A percentile compares a stretch with the other conserved stretches of the same genome.
Conservation (phyloP, 2,888 invertebrate species). For the Nudaria mundana region DNA sequence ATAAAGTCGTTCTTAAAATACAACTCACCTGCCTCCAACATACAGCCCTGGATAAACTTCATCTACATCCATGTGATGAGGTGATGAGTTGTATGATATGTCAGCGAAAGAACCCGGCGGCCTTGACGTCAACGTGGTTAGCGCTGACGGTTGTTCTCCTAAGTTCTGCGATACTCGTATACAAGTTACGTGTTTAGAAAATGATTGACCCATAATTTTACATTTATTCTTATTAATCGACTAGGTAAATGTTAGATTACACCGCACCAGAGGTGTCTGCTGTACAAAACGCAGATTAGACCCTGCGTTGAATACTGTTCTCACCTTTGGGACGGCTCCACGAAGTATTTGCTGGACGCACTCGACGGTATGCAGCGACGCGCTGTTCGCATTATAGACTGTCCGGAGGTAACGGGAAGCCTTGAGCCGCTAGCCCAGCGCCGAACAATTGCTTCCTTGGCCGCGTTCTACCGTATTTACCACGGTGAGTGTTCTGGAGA, state of each 20-base stretch:
- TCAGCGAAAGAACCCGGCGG: constrained; percentile 58
- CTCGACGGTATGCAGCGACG: too few species aligned
- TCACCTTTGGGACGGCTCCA: too few species aligned
- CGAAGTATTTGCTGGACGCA: too few species aligned
- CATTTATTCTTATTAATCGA: constrained; percentile 1
- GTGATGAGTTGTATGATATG: constrained; percentile 70
- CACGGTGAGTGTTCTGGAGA: too few species aligned
- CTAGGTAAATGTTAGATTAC: background rate
- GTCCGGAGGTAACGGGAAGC: too few species aligned
- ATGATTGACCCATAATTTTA: constrained; percentile 46
- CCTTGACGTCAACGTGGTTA: constrained; percentile 66
- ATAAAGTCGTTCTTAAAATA: constrained; percentile 26
- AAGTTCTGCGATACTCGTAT: constrained; percentile 61
- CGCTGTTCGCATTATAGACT: too few species aligned
- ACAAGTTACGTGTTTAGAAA: constrained; percentile 46
- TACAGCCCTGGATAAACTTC: constrained; percentile 88
- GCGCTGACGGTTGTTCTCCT: constrained; percentile 61
- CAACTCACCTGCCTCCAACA: constrained; percentile 89
- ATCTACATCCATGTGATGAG: constrained; percentile 86
- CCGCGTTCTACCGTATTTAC: too few species aligned
- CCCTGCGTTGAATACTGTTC: too few species aligned
- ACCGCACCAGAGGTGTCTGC: too few species aligned
- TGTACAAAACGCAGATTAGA: too few species aligned
- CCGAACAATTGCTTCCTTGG: too few species aligned
- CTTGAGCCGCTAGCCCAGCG: too few species aligned